A percentile compares a stretch with the other conserved stretches of the same genome.
Conservation (phyloP, 2,797 vertebrate species). For the Esox lucius region DNA sequence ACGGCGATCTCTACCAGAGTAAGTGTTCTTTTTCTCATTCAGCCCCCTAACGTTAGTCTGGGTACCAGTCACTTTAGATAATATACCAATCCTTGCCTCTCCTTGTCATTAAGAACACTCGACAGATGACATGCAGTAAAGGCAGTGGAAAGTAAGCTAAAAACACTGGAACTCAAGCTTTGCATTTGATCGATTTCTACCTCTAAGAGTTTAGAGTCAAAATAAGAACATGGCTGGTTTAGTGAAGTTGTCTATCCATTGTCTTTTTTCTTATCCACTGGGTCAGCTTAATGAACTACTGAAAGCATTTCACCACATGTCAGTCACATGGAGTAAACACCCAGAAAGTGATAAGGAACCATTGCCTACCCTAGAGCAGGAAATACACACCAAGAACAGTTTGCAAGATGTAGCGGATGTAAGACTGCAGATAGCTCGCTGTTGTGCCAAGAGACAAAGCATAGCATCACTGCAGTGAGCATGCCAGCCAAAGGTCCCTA, state of each 20-base stretch:
- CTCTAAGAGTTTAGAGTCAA: not conserved
- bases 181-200: not conserved
- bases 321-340: not conserved
- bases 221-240: not conserved
- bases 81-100: too few relatives aligned
- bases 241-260: not conserved
- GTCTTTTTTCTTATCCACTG: not conserved
- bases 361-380: not conserved
- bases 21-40: conserved; percentile 63
- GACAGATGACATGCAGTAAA: too few relatives aligned
- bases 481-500: not conserved
- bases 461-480: not conserved
- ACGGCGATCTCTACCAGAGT: conserved; percentile 90
- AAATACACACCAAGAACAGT: not conserved
- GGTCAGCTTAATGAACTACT: not conserved
- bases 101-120: not conserved
- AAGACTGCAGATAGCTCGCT: not conserved
- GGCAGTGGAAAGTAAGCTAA: too few relatives aligned
- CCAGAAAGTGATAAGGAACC: not conserved
- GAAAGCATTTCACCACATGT: not conserved
- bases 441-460: not conserved
- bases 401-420: not conserved
- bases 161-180: not conserved
- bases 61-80: too few relatives aligned
- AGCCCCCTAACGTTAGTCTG: not conserved